A percentile compares a stretch with the other conserved stretches of the same genome.
phyloP scores from a whole-genome alignment of 2,113 vertebrate species.

The Corythoichthys intestinalis region DNA sequence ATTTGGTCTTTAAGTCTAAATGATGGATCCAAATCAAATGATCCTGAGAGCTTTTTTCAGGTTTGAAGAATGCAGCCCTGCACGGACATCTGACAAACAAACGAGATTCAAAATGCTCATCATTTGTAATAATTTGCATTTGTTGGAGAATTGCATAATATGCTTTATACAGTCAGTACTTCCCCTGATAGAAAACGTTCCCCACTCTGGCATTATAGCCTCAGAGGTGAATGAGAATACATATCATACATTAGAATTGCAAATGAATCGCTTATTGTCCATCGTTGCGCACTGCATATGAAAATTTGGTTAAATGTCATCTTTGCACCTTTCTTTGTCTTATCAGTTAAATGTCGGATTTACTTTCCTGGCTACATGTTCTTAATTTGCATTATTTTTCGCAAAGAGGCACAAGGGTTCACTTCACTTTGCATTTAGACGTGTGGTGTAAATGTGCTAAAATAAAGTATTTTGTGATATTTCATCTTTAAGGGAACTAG shows the following conservation, averaged over 20 bases:
- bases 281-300: background rate
- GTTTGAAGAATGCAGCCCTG: no score
- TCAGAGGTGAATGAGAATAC: background rate
- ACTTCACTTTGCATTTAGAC: background rate
- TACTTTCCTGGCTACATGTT: background rate
- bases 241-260: background rate
- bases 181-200: background rate
- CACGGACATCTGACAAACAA: no score
- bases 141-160: no score
- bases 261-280: background rate
- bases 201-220: background rate
- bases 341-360: constrained; percentile 1
- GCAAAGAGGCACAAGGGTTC: background rate
- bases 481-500: background rate
- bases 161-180: no score
- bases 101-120: no score
- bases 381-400: background rate
- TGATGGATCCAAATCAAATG: no score
- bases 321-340: constrained; percentile 21
- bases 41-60: no score
- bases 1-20: no score
- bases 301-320: constrained; percentile 10
- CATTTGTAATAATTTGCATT: no score
- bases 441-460: background rate
- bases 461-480: background rate